phyloP scores from a whole-genome alignment of 2,113 vertebrate genomes.

The Passer montanus region DNA sequence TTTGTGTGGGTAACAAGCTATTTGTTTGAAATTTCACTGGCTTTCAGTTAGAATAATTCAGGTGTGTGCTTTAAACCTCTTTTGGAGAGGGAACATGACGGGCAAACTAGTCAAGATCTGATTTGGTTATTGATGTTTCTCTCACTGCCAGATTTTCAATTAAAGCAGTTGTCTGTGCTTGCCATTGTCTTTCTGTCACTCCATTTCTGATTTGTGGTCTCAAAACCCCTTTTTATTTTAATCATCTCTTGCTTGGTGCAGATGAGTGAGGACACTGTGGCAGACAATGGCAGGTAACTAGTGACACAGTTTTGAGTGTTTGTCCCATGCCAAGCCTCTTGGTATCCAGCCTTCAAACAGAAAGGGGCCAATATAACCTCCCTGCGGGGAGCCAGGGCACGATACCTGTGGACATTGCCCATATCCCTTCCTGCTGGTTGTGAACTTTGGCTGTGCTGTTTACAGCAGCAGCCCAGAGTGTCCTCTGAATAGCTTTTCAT shows the following conservation, averaged over 20 bases:
- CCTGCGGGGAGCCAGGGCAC: not conserved
- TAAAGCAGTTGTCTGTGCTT: not conserved
- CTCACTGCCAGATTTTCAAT: not conserved
- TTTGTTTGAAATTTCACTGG: not conserved
- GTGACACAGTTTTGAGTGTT: not conserved
- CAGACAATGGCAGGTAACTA: not conserved
- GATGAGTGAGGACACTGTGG: not conserved
- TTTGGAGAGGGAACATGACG: not conserved
- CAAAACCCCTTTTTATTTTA: not conserved
- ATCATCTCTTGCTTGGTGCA: not conserved
- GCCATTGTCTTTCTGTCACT: not conserved
- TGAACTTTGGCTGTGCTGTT: not conserved
- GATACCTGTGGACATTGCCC: not conserved
- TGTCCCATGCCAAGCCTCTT: not conserved
- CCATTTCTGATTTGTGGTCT: not conserved
- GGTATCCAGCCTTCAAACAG: not conserved
- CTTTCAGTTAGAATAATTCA: not conserved
- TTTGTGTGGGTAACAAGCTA: not conserved
- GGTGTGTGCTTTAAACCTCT: not conserved
- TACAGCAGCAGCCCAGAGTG: not conserved
- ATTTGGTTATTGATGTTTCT: not conserved
- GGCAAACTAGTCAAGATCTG: not conserved
- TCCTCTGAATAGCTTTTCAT: not conserved
- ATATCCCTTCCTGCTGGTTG: not conserved
- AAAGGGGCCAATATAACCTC: not conserved